Conservation (phyloP, 1,140 invertebrate genomes). For the Maniola jurtina region DNA sequence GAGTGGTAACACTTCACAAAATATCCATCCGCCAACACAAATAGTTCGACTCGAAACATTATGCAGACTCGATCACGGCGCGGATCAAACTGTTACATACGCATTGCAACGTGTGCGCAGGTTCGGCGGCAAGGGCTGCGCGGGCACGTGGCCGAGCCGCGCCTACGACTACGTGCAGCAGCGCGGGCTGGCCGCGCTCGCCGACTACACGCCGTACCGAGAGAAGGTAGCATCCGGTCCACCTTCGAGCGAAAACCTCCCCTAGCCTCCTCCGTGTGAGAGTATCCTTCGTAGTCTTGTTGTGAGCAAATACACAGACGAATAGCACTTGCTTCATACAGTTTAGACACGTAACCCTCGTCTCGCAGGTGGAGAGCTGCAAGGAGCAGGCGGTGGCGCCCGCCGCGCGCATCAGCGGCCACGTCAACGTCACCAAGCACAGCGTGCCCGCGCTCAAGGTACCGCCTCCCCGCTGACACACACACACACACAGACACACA, state of each 20-base stretch:
- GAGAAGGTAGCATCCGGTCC: constrained; percentile 34
- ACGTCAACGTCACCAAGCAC: constrained; percentile 49
- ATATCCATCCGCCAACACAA: too few relatives aligned
- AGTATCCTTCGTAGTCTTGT: too few relatives aligned
- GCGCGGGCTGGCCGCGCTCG: constrained; percentile 42
- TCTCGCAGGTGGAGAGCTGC: constrained; percentile 37
- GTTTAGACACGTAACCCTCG: not conserved
- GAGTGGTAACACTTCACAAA: too few relatives aligned
- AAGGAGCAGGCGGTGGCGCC: constrained; percentile 31
- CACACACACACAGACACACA: too few relatives aligned
- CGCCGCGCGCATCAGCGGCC: constrained; percentile 49
- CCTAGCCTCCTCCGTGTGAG: too few relatives aligned
- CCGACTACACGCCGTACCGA: constrained; percentile 46
- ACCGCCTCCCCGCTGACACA: not conserved
- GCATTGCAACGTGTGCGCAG: constrained; percentile 17
- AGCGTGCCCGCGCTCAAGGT: constrained; percentile 52
- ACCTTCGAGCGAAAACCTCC: too few relatives aligned
- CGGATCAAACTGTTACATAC: too few relatives aligned
- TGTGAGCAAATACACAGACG: too few relatives aligned
- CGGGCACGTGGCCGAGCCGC: constrained; percentile 48
- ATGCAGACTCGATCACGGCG: too few relatives aligned
- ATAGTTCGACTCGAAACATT: too few relatives aligned
- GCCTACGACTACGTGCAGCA: constrained; percentile 50
- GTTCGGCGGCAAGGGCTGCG: constrained; percentile 43
- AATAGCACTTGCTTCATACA: too few relatives aligned